A percentile compares a stretch with the other conserved stretches of the same genome.
phyloP scores from a whole-genome alignment of 2,797 vertebrate genomes.

The Smutsia gigantea region DNA sequence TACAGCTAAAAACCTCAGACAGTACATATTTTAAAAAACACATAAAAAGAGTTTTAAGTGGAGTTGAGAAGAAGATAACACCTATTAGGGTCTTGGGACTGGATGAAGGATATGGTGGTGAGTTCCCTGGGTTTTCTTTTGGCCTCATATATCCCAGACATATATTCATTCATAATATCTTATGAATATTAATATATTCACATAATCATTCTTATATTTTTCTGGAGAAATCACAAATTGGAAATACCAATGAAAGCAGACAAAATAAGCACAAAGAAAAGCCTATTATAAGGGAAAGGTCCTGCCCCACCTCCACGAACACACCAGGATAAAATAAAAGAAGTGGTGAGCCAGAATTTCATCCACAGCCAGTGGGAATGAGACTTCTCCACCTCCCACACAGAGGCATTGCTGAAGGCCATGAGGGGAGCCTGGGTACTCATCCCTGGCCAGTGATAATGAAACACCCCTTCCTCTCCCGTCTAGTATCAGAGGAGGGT shows the following conservation, averaged over 20 bases:
- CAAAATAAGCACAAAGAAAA: neutral
- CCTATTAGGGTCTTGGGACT: neutral
- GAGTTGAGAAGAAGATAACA: neutral
- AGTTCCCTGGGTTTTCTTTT: neutral
- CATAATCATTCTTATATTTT: no score
- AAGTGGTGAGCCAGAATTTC: neutral
- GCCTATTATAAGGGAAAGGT: accelerated
- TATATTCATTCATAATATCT: no score
- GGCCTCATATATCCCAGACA: neutral
- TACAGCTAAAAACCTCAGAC: neutral
- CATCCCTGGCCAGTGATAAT: neutral
- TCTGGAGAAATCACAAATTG: neutral
- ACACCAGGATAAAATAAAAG: neutral
- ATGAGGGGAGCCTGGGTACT: neutral
- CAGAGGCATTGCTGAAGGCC: neutral
- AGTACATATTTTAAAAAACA: neutral
- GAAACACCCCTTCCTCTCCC: neutral
- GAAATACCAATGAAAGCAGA: neutral
- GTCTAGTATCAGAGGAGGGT: neutral
- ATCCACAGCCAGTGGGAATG: neutral
- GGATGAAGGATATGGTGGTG: neutral
- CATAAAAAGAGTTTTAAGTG: neutral
- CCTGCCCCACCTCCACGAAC: neutral
- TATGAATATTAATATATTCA: no score
- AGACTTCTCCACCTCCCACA: neutral